Evolutionary conservation across 2,113 vertebrate species (phyloP), one percentile per base, ranked within the genome.

Genomic region (Triplophysa tibetana): DNA sequence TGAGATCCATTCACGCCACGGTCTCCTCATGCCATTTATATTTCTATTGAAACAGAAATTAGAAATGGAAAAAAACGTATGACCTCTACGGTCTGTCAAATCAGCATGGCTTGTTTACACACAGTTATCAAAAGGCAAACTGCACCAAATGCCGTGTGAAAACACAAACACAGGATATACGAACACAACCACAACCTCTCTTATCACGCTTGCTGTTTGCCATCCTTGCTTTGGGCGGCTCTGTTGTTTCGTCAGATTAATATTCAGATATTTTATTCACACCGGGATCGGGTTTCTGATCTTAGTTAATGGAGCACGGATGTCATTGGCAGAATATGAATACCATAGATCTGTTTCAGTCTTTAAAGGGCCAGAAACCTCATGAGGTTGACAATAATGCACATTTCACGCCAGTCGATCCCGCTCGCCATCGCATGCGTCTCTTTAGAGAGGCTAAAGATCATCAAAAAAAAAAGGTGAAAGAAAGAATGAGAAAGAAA

Each of bases 301-400:
- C 72, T 60, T 8, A 84, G 77, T 88, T 90, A 90, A 90, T 89
- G 87, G 87, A 87, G 82, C 54, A 79, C 79, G 83, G 78, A 29
- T 81, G 87, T 89, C 88, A 90, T 82, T 77, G 81, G 87, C 81
- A 83, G 86, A 91, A 92, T 92, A 89, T 87, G 88, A 92, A 93
- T 92, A 92, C 77, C 86, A 91, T 88, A 86, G 90, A 90, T 92
- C 91, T 82, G 86, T 91, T 90, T 90, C 85, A 87, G 87, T 85
- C 85, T 88, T 83, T 64, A 77, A 83, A 87, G 81, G 69, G 58
- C 80, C 68, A 74, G 54, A 9, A n/a, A 24, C 79, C 84, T 85
- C 87, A 85, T 56, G 83, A 77, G 81, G 81, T 82, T 66, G 62
- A 90, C 89, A 90, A 89, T 89, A 89, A 89, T 78, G 75, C 73